These are phyloP conservation scores for Clarias pachynema DNA, from an alignment of 2,797 vertebrate genomes.

Conservation along the genomic window DNA sequence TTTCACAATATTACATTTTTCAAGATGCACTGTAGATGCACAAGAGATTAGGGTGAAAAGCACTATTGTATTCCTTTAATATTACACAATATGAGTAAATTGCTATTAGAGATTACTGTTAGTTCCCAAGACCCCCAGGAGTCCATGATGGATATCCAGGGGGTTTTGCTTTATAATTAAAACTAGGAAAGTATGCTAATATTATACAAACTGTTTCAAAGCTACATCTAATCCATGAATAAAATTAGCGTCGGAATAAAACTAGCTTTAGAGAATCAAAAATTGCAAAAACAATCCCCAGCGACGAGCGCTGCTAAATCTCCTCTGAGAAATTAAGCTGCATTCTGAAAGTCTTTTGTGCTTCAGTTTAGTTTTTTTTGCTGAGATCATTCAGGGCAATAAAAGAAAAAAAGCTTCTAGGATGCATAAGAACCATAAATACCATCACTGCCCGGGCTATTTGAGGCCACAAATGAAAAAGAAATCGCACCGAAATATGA, in stretches of 20 bases:
- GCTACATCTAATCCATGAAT: too few species aligned
- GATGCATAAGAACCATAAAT: neutral
- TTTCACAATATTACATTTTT: too few species aligned
- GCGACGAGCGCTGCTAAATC: neutral
- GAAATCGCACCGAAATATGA: neutral
- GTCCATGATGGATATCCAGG: neutral
- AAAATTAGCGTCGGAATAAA: neutral
- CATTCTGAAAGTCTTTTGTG: neutral
- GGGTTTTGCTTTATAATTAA: neutral
- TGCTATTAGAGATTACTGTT: neutral
- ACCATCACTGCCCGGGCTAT: neutral
- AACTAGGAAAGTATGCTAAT: neutral
- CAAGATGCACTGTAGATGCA: neutral
- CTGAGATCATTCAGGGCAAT: neutral
- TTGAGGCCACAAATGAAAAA: slow-evolving; percentile 5
- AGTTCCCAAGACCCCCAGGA: neutral
- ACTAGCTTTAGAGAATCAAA: neutral
- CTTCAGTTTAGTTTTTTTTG: neutral
- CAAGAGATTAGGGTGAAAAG: neutral
- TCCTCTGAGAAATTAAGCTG: neutral
- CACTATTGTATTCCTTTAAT: neutral
- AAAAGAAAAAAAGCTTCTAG: neutral
- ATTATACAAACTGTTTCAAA: neutral
- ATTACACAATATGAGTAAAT: neutral
- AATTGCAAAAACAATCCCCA: neutral